A percentile compares a stretch with the other conserved stretches of the same genome.
phyloP scores from a whole-genome alignment of 2,797 vertebrate species.

The Darevskia nairensis region DNA sequence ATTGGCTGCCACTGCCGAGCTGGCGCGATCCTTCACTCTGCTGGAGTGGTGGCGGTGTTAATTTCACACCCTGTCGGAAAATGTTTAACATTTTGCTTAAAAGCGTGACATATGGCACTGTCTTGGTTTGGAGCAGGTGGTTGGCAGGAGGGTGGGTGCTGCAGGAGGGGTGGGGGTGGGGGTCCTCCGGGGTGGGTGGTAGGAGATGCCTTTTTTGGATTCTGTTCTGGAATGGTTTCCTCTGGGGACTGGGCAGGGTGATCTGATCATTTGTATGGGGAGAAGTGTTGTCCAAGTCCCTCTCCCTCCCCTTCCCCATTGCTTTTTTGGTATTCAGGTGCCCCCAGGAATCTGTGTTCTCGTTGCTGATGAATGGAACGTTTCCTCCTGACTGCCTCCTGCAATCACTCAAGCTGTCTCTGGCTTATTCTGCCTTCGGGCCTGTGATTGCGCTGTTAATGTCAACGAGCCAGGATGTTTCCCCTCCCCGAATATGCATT shows the following conservation, averaged over 20 bases:
- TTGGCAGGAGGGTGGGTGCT: neutral
- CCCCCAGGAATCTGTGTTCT: neutral
- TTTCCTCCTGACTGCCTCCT: neutral
- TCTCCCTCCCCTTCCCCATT: neutral
- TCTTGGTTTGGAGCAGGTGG: slow-evolving; percentile 7
- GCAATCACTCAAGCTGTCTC: neutral
- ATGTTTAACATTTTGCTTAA: slow-evolving; percentile 63
- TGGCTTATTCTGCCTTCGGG: neutral
- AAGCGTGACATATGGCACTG: neutral
- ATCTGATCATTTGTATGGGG: accelerated
- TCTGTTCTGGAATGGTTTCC: neutral
- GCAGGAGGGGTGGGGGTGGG: neutral
- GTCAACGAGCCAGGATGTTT: neutral
- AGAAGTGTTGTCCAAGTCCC: neutral
- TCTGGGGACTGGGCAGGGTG: neutral
- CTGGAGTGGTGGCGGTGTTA: slow-evolving; percentile 57
- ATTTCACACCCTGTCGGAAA: slow-evolving; percentile 69
- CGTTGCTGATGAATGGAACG: slow-evolving; percentile 2
- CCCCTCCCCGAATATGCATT: neutral
- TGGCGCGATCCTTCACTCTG: slow-evolving; percentile 70
- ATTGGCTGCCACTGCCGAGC: slow-evolving; percentile 67
- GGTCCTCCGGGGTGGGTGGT: neutral
- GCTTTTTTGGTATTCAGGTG: too few relatives aligned
- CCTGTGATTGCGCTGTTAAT: accelerated
- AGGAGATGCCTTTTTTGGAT: neutral